A percentile compares a stretch with the other conserved stretches of the same genome.
phyloP scores from a whole-genome alignment of 2,113 vertebrate species.

The Gymnogyps californianus region DNA sequence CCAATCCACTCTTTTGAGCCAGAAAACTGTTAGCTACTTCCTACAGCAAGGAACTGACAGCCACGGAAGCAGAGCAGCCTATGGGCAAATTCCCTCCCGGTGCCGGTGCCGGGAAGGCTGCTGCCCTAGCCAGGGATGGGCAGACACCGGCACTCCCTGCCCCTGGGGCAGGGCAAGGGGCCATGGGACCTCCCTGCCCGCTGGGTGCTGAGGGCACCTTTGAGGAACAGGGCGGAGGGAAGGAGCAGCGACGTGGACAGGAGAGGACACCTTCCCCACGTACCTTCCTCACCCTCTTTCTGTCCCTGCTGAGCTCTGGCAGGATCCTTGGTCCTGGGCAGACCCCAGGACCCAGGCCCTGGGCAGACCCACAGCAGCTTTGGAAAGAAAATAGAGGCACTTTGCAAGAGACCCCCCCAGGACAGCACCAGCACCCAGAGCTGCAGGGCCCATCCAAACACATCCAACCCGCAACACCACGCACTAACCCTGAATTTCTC shows the following conservation, averaged over 20 bases:
- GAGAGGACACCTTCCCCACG: not conserved
- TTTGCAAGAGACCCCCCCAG: not conserved
- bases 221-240: not conserved
- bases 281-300: not conserved
- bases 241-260: accelerated
- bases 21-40: not conserved
- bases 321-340: not conserved
- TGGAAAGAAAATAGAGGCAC: not conserved
- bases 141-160: not conserved
- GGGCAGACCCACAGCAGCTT: not conserved
- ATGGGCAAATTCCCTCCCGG: not conserved
- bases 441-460: not conserved
- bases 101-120: not conserved
- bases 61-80: not conserved
- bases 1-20: not conserved
- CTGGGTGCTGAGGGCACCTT: not conserved
- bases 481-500: constrained; percentile 92
- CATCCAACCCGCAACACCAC: accelerated
- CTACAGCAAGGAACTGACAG: not conserved
- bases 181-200: accelerated
- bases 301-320: not conserved
- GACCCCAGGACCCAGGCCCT: too few relatives aligned
- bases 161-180: not conserved
- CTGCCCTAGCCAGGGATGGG: not conserved
- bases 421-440: not conserved